Conservation (phyloP, 2,888 invertebrate genomes). For the Phalera bucephala region DNA sequence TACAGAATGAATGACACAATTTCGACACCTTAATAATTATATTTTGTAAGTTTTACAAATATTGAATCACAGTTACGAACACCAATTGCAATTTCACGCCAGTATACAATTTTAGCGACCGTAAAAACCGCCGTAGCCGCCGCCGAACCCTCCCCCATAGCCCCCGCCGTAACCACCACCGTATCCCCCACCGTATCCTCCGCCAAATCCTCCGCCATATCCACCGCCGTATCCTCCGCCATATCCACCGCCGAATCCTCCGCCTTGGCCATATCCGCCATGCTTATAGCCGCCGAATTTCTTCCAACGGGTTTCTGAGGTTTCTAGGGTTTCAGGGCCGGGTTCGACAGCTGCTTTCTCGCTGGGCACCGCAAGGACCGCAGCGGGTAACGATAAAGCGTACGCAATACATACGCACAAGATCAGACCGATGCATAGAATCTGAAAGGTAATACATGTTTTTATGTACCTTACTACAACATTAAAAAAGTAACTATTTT, state of each 20-base stretch:
- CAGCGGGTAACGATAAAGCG: conserved; percentile 41
- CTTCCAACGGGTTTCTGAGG: conserved; percentile 22
- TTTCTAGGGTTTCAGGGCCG: conserved; percentile 13
- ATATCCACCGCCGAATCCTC: conserved; percentile 12
- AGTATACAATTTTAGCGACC: too few relatives aligned
- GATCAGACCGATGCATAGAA: conserved; percentile 41
- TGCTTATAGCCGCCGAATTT: neutral
- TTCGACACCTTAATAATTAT: too few relatives aligned
- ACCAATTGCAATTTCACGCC: too few relatives aligned
- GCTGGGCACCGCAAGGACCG: conserved; percentile 15
- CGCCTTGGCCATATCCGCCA: conserved; percentile 6
- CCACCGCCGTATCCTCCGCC: conserved; percentile 10
- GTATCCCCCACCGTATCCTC: conserved; percentile 3
- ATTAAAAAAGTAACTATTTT: too few relatives aligned
- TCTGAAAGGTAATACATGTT: conserved; percentile 32
- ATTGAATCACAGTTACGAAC: too few relatives aligned
- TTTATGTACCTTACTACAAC: too few relatives aligned
- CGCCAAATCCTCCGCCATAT: conserved; percentile 7
- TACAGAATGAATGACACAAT: too few relatives aligned
- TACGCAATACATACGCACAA: conserved; percentile 51
- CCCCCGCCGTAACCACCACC: conserved; percentile 15
- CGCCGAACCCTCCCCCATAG: conserved; percentile 19
- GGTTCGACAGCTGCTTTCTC: conserved; percentile 2
- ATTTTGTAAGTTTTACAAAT: too few relatives aligned
- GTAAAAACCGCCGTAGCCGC: conserved; percentile 17